Conservation (phyloP, 2,797 vertebrate genomes). For the Eutrigla gurnardus region DNA sequence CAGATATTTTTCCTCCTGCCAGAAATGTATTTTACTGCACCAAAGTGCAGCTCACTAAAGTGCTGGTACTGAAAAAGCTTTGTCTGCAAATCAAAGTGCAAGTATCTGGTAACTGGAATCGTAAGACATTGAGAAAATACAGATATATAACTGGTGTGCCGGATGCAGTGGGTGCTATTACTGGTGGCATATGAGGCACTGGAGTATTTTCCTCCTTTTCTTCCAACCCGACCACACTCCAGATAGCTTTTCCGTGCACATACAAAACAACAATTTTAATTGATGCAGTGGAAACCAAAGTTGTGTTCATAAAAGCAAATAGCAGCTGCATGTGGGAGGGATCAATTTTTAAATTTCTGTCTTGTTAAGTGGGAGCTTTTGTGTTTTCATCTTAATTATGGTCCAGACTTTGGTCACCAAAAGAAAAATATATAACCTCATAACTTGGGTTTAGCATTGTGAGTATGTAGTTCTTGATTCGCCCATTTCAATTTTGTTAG, state of each 20-base stretch:
- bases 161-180: slow-evolving; percentile 2
- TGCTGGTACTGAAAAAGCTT: slow-evolving; percentile 47
- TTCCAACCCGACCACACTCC: background rate
- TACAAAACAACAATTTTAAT: background rate
- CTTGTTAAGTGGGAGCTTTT: slow-evolving; percentile 21
- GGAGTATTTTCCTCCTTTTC: slow-evolving; percentile 1
- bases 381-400: slow-evolving; percentile 25
- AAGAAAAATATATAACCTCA: slow-evolving; percentile 11
- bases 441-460: slow-evolving; percentile 2
- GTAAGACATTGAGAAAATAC: slow-evolving; percentile 10
- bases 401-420: slow-evolving; percentile 14
- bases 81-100: slow-evolving; percentile 61
- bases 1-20: slow-evolving; percentile 66
- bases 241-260: background rate
- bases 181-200: background rate
- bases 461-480: background rate
- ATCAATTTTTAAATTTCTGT: slow-evolving; percentile 1
- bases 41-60: slow-evolving; percentile 56
- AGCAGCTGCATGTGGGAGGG: slow-evolving; percentile 24
- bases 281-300: background rate
- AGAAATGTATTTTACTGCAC: slow-evolving; percentile 74
- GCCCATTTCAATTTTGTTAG: background rate
- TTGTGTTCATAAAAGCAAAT: slow-evolving; percentile 8
- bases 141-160: slow-evolving; percentile 4
- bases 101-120: slow-evolving; percentile 24